Base-by-base conservation (phyloP, 2,797 vertebrate genomes). In the Sandelia bainsii region DNA sequence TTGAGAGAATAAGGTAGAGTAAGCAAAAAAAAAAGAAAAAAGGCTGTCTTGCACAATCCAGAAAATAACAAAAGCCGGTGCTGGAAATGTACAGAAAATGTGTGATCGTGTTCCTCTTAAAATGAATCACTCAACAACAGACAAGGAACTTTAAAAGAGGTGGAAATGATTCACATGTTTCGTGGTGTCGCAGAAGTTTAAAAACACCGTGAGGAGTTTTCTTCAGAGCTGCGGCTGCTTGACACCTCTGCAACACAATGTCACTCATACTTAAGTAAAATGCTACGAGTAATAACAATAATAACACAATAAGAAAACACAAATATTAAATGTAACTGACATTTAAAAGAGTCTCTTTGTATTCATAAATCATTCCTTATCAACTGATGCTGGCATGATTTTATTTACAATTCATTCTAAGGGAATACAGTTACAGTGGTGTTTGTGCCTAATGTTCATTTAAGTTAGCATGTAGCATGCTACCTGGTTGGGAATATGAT, bases 61-160 rank as follows among this genome's bases (percentile, higher is more conserved):
- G 20, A 57, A 74, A 79, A 71, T 51, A 68, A 49, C 56, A 75
- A 50, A 62, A 66, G 74, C 68, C 61, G 34, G 23, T 17, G 8
- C n/a, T 50, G 62, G 42, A 61, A 59, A 65, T n/a, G 25, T 39
- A 59, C 14, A 61, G 37, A 52, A 34, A 58, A 56, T 37, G 17
- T 68, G 32, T 32, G 53, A 70, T 64, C 54, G 1, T 77, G 79
- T 75, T 67, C n/a, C 48, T 22, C 46, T 46, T 1, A 19, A 57
- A 66, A 69, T 1, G 1, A 64, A 71, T 69, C 72, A 44, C 17
- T 69, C 60, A 42, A 60, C 32, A 56, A 25, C 63, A 49, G 48
- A 75, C 29, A n/a, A 1, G 10, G 7, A 14, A 62, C 8, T 40
- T 34, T 14, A 10, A 34, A 61, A 45, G 32, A 17, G 53, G 53